Base-by-base conservation (phyloP, 30 jellyfish, hydroid and myxozoan genomes). In the Rhopilema esculentum region DNA sequence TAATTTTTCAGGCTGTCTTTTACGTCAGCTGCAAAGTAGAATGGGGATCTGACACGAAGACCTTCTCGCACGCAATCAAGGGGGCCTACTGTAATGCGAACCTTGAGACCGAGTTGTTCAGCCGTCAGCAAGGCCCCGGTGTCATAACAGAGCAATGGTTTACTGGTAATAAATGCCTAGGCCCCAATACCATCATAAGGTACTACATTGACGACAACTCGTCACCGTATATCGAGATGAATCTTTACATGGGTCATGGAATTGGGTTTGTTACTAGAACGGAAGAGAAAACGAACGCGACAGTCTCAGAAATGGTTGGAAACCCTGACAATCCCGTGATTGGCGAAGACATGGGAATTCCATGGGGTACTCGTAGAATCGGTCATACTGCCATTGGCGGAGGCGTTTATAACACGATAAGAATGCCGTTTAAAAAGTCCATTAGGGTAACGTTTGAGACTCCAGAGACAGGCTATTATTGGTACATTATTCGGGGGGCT, bases 131-230 rank as follows among this genome's bases (percentile, higher is more conserved):
- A 25, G 98, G 96, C 9, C 98, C 98, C 0, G 98, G 91, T 1
- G 98, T 85, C 48, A 28, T 92, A 7, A 92, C 98, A 0, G 98
- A 92, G 89, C 98, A 92, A 80, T 92, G 98, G 98, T 92, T 86
- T 32, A 83, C 98, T 1, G 94, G 98, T 18, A 15, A 25, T 23
- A 83, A 51, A 0, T 92, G 98, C 77, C 78, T 92, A 27, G 86
- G 88, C 21, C 93, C 96, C 0, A 81, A 81, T 49, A 79, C 98
- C 57, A 80, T 82, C 73, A 66, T 89, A 40, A 75, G 96, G 32
- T 92, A 92, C 82, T 92, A 77, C 77, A 86, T 92, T 27, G 96
- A 92, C 77, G 94, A 83, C 1, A 94, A 81, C 19, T 27, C 62
- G 72, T 57, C 22, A 21, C 94, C 96, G 4, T 29, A 87, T 16